These are phyloP conservation scores for Drosophila cracens DNA, from an alignment of 2,888 invertebrate species.

Conservation along the genomic window DNA sequence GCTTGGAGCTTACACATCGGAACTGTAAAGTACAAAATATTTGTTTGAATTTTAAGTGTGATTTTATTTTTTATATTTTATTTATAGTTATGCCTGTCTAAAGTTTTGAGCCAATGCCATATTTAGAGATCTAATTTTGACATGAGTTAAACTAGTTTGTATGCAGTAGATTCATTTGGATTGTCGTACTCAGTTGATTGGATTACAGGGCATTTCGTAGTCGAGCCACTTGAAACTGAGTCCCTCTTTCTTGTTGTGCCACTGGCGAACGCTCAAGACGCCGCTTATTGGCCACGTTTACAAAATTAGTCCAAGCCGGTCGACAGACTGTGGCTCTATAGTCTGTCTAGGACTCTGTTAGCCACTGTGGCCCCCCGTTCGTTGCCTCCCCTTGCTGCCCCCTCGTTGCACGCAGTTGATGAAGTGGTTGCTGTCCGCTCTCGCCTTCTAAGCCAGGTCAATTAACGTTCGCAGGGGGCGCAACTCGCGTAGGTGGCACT, in stretches of 20 bases:
- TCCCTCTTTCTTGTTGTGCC: slow-evolving; percentile 31
- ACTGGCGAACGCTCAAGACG: slow-evolving; percentile 43
- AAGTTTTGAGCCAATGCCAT: background rate
- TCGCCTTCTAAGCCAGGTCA: slow-evolving; percentile 56
- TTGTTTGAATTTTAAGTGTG: background rate
- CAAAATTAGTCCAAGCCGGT: slow-evolving; percentile 69
- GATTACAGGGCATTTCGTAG: background rate
- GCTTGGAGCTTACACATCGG: too few relatives aligned
- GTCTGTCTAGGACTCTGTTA: slow-evolving; percentile 10
- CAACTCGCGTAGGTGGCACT: slow-evolving; percentile 48
- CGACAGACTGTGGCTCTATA: slow-evolving; percentile 10
- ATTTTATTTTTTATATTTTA: background rate
- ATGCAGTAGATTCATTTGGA: background rate
- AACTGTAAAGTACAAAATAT: rapidly evolving
- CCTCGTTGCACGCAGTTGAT: slow-evolving; percentile 43
- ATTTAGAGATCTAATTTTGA: background rate
- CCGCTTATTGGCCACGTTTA: slow-evolving; percentile 80
- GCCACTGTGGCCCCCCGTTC: background rate
- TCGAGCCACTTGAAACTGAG: too few relatives aligned
- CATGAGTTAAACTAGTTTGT: background rate
- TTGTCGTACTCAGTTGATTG: background rate
- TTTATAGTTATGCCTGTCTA: too few relatives aligned
- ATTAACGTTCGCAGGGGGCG: slow-evolving; percentile 53
- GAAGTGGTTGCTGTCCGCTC: slow-evolving; percentile 48
- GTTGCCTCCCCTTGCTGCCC: background rate